Percentiles rank a stretch among this genome's conserved stretches.
Conservation (phyloP, 1,140 invertebrate species). For the Drosophila lacteicornis region DNA sequence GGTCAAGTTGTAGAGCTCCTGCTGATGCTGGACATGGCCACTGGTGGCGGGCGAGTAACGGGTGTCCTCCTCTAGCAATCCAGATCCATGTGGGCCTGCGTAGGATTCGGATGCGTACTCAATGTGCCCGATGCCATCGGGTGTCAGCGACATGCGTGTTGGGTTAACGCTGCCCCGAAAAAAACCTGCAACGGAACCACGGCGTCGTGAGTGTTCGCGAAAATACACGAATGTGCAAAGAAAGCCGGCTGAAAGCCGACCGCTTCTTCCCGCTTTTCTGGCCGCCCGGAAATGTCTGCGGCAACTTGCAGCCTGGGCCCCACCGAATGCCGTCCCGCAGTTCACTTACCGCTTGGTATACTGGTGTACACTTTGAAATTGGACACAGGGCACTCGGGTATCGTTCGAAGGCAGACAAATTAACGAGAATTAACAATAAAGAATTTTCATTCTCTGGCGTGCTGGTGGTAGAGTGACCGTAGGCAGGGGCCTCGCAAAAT, state of each 20-base stretch:
- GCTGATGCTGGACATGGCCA: background rate
- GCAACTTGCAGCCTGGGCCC: background rate
- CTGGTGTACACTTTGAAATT: background rate
- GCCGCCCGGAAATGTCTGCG: background rate
- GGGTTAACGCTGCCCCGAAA: background rate
- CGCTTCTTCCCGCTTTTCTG: constrained; percentile 10
- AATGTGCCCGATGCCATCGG: background rate
- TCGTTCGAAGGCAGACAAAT: background rate
- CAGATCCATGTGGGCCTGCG: background rate
- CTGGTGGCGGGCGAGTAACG: background rate
- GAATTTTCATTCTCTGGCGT: constrained; percentile 27
- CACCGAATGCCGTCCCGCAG: background rate
- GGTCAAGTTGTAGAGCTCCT: background rate
- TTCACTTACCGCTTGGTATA: constrained; percentile 1
- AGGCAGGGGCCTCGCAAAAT: background rate
- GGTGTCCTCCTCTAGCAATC: no score
- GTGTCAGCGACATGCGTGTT: constrained; percentile 14
- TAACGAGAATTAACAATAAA: background rate
- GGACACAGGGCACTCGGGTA: no score
- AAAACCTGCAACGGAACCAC: background rate
- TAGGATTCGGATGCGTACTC: background rate
- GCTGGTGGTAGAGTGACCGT: constrained; percentile 10
- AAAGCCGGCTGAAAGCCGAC: constrained; percentile 8
- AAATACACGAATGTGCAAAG: background rate
- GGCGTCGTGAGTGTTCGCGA: background rate